Conservation (phyloP, 53 echinoderm and acorn worm species). For the Astropecten irregularis region DNA sequence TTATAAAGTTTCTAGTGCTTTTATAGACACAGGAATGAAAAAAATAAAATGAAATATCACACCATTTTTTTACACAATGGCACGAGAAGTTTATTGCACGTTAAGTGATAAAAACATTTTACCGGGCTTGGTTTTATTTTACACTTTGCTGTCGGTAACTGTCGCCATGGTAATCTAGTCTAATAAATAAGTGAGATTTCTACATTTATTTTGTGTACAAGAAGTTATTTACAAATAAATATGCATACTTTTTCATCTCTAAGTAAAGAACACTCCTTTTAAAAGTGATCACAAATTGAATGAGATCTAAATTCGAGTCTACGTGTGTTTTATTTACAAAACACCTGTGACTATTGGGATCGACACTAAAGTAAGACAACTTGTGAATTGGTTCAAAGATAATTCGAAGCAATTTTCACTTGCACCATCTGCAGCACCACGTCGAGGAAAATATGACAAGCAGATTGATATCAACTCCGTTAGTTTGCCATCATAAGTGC, state of each 20-base stretch:
- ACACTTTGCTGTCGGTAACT: neutral
- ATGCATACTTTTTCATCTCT: neutral
- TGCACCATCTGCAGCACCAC: constrained; percentile 9
- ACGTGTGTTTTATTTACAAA: too few species aligned
- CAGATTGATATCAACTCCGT: neutral
- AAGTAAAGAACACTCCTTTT: constrained; percentile 19
- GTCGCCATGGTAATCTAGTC: too few species aligned
- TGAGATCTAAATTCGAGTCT: too few species aligned
- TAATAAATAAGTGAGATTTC: neutral
- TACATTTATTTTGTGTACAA: neutral
- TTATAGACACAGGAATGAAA: too few species aligned
- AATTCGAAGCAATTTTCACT: neutral
- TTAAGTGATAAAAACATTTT: constrained; percentile 54
- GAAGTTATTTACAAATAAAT: neutral
- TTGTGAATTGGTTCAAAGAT: neutral
- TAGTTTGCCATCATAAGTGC: neutral
- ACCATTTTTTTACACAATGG: constrained; percentile 54
- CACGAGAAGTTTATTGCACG: constrained; percentile 54
- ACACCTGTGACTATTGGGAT: too few species aligned
- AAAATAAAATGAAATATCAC: too few species aligned
- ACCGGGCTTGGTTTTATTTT: neutral
- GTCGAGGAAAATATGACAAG: neutral
- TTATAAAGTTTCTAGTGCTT: too few species aligned
- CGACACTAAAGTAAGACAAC: neutral
- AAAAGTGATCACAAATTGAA: neutral